phyloP scores from a whole-genome alignment of 1,140 invertebrate genomes.

The Drosophila pectinifera region DNA sequence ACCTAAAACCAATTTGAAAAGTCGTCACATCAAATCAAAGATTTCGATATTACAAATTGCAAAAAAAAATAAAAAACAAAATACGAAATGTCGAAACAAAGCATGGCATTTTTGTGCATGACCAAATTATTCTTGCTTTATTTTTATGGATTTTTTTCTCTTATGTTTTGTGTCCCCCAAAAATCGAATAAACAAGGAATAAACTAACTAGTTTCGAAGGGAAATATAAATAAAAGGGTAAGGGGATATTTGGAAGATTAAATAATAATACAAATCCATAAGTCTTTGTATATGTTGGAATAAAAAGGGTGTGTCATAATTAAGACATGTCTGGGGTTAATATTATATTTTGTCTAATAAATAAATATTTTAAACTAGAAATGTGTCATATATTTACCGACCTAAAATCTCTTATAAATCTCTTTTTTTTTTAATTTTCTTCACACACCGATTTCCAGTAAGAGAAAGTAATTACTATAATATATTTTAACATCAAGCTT shows the following conservation, averaged over 20 bases:
- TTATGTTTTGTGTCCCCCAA: neutral
- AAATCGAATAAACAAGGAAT: constrained; percentile 17
- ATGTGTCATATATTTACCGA: neutral
- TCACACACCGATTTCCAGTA: neutral
- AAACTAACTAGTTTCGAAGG: neutral
- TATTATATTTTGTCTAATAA: neutral
- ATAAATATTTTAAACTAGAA: neutral
- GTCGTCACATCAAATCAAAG: constrained; percentile 28
- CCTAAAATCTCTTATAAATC: no score
- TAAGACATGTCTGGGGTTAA: neutral
- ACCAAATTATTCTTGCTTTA: constrained; percentile 51
- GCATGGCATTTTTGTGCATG: constrained; percentile 31
- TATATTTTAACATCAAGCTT: neutral
- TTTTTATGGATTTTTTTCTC: constrained; percentile 7
- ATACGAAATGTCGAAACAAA: constrained; percentile 50
- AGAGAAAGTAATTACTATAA: neutral
- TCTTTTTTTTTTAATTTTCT: no score
- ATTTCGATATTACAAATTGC: constrained; percentile 20
- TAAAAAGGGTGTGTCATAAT: no score
- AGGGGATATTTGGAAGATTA: no score
- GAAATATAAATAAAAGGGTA: neutral
- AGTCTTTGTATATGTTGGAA: no score
- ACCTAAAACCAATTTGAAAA: constrained; percentile 52
- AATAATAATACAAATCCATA: neutral
- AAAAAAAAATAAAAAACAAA: constrained; percentile 40